phyloP scores from a whole-genome alignment of 2,797 vertebrate genomes.

The Phylloscopus collybita region DNA sequence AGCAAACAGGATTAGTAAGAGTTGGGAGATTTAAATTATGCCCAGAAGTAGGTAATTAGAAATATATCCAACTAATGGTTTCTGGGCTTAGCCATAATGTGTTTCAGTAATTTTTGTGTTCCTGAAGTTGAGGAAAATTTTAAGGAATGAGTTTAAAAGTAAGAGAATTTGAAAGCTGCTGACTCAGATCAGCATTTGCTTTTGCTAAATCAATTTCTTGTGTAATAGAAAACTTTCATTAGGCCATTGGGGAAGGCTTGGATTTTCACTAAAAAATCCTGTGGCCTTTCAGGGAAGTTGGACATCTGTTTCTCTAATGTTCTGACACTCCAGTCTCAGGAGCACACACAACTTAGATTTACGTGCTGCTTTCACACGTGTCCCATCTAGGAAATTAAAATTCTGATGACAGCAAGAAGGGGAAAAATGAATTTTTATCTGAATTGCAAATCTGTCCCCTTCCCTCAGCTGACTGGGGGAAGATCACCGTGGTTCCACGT shows the following conservation, averaged over 20 bases:
- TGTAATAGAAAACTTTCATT: background rate
- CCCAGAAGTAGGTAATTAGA: background rate
- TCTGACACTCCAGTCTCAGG: background rate
- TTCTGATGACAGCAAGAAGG: background rate
- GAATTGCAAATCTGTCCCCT: conserved; percentile 13
- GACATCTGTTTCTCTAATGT: background rate
- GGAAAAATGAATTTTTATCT: background rate
- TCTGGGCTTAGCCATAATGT: background rate
- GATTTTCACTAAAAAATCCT: conserved; percentile 20
- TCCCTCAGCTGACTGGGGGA: background rate
- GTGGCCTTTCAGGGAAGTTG: background rate
- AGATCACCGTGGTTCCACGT: background rate
- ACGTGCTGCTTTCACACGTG: background rate
- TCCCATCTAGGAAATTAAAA: conserved; percentile 1
- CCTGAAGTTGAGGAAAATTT: background rate
- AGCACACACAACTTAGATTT: background rate
- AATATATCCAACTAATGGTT: background rate
- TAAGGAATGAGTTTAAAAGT: background rate
- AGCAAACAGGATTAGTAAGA: background rate
- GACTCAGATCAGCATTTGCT: background rate
- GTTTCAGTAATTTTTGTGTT: background rate
- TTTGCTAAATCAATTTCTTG: background rate
- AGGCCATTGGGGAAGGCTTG: background rate
- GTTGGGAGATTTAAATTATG: background rate
- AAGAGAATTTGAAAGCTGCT: background rate